phyloP scores from a whole-genome alignment of 1,140 invertebrate species.

The Sogatella furcifera region DNA sequence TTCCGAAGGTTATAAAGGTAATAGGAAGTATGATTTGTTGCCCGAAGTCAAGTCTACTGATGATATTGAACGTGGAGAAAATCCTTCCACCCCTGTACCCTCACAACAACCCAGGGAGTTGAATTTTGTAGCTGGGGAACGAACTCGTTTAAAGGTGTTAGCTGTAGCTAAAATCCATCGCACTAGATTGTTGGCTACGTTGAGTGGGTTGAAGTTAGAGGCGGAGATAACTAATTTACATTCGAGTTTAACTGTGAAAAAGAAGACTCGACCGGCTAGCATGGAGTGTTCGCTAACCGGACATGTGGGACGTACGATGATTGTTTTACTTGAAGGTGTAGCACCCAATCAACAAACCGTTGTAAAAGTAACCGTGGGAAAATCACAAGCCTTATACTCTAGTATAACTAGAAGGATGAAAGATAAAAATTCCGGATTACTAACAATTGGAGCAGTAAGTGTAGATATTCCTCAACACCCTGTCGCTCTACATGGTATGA shows the following conservation, averaged over 20 bases:
- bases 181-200: constrained; percentile 74
- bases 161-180: constrained; percentile 81
- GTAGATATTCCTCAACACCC: constrained; percentile 96
- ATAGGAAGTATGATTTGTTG: constrained; percentile 39
- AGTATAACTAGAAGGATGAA: constrained; percentile 63
- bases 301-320: constrained; percentile 84
- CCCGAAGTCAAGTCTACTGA: constrained; percentile 32
- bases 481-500: constrained; percentile 91
- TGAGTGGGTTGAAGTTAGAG: constrained; percentile 87
- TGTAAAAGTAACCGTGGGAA: constrained; percentile 83
- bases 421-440: constrained; percentile 76
- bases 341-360: constrained; percentile 88
- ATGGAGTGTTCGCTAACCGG: constrained; percentile 82
- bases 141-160: constrained; percentile 58
- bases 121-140: constrained; percentile 32
- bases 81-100: constrained; percentile 24
- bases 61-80: constrained; percentile 35
- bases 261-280: constrained; percentile 55
- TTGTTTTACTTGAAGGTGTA: constrained; percentile 81
- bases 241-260: constrained; percentile 62
- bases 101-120: constrained; percentile 23
- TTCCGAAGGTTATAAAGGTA: constrained; percentile 40
- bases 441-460: constrained; percentile 79
- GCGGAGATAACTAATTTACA: constrained; percentile 79
- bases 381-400: constrained; percentile 84